Percentiles rank a stretch among this genome's conserved stretches.
These are phyloP conservation scores for Lamellibrachia columna DNA, from an alignment of 2,888 invertebrate genomes.

Conservation along the genomic window DNA sequence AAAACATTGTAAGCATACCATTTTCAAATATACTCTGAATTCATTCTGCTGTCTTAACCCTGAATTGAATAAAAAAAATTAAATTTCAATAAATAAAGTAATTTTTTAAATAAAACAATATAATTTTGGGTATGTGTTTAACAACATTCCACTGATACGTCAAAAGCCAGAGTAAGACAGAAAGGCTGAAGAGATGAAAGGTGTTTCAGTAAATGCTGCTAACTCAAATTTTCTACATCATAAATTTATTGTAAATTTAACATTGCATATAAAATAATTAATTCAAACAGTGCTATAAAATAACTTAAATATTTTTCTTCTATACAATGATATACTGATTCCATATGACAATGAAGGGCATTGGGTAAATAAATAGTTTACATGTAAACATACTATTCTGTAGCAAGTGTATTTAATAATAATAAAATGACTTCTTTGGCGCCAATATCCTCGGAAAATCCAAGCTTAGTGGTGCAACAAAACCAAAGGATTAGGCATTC, in stretches of 20 bases:
- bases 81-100: too few relatives aligned
- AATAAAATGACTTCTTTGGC: too few relatives aligned
- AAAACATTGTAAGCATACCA: too few relatives aligned
- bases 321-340: neutral
- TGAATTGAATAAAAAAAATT: too few relatives aligned
- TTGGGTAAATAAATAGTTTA: constrained; percentile 3
- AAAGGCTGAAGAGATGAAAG: neutral
- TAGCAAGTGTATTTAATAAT: neutral
- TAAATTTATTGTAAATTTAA: constrained; percentile 16
- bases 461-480: too few relatives aligned
- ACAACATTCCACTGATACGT: neutral
- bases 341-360: neutral
- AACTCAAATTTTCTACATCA: neutral
- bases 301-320: neutral
- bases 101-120: too few relatives aligned
- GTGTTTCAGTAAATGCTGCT: neutral
- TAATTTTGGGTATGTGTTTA: neutral
- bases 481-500: too few relatives aligned
- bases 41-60: too few relatives aligned
- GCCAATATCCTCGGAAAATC: too few relatives aligned
- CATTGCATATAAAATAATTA: constrained; percentile 3
- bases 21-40: too few relatives aligned
- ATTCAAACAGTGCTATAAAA: constrained; percentile 16
- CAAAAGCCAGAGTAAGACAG: neutral
- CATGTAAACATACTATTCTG: neutral